Percentiles rank a stretch among this genome's conserved stretches.
Evolutionary conservation across 2,888 invertebrate genomes (phyloP).

Genomic region (Bibio marci): DNA sequence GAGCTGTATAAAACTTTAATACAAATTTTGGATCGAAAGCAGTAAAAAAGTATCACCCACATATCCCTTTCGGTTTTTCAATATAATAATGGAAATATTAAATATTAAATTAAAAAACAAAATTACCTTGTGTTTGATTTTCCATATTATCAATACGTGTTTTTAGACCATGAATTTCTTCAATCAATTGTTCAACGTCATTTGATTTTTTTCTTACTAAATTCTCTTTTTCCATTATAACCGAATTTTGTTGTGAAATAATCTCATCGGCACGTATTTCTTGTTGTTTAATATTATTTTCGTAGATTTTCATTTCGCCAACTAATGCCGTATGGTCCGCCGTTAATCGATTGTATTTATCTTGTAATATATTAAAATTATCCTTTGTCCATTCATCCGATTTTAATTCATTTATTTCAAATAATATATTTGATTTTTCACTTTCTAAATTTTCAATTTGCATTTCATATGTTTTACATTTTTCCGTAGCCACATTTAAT

Average conservation of each 20-base stretch:
- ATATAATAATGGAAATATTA: too few relatives aligned
- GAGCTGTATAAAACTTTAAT: too few relatives aligned
- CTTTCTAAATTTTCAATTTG: conserved; percentile 16
- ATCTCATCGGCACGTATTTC: conserved; percentile 15
- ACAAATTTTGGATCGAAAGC: too few relatives aligned
- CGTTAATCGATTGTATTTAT: neutral
- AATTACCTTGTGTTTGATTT: conserved; percentile 1
- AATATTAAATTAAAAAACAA: too few relatives aligned
- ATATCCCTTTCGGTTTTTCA: too few relatives aligned
- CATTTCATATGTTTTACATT: conserved; percentile 19
- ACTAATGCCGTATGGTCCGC: conserved; percentile 13
- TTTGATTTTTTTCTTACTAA: conserved; percentile 10
- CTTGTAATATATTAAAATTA: neutral
- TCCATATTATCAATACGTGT: conserved; percentile 6
- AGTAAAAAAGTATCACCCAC: too few relatives aligned
- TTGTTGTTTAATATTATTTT: conserved; percentile 13
- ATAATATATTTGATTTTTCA: conserved; percentile 18
- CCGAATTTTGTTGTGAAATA: conserved; percentile 13
- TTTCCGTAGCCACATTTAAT: conserved; percentile 13
- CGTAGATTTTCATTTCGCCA: conserved; percentile 15
- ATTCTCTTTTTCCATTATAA: conserved; percentile 9
- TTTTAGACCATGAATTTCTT: conserved; percentile 7
- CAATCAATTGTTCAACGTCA: conserved; percentile 9
- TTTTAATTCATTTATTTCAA: conserved; percentile 20
- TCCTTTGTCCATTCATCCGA: conserved; percentile 7